Conservation (phyloP, 2,113 vertebrate genomes). For the Apteryx mantelli region DNA sequence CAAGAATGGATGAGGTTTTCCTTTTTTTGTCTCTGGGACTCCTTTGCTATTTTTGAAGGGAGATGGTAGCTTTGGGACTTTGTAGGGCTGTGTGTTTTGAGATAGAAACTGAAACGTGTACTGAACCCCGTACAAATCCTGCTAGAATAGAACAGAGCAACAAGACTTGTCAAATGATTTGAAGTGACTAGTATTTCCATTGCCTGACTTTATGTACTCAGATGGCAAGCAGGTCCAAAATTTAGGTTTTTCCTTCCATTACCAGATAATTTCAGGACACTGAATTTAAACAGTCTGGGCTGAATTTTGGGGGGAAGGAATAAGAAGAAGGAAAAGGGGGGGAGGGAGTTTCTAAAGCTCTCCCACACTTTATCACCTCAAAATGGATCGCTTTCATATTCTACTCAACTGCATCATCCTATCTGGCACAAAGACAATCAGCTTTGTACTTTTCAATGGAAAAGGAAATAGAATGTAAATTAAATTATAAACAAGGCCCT, state of each 20-base stretch:
- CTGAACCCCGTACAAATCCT: not conserved
- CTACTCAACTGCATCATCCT: not conserved
- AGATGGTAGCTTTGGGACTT: not conserved
- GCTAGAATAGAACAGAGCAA: not conserved
- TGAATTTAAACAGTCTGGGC: not conserved
- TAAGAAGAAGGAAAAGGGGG: not conserved
- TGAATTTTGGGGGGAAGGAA: not conserved
- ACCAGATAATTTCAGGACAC: not conserved
- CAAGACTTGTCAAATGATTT: not conserved
- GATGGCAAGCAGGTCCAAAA: not conserved
- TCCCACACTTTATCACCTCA: not conserved
- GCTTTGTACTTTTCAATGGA: conserved; percentile 9
- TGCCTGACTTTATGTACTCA: conserved; percentile 41
- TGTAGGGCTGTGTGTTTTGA: not conserved
- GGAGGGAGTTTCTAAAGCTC: not conserved
- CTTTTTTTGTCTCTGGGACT: not conserved
- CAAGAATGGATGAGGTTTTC: not conserved
- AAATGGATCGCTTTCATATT: not conserved
- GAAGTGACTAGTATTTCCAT: conserved; percentile 7
- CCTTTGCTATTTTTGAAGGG: not conserved
- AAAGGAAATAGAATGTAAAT: conserved; percentile 39
- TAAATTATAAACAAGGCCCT: conserved; percentile 9
- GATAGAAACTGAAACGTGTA: not conserved
- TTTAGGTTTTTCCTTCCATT: not conserved
- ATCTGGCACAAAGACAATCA: not conserved